Percentiles rank a stretch among this genome's conserved stretches.
phyloP scores from a whole-genome alignment of 2,888 invertebrate genomes.

The Leistus spinibarbis region DNA sequence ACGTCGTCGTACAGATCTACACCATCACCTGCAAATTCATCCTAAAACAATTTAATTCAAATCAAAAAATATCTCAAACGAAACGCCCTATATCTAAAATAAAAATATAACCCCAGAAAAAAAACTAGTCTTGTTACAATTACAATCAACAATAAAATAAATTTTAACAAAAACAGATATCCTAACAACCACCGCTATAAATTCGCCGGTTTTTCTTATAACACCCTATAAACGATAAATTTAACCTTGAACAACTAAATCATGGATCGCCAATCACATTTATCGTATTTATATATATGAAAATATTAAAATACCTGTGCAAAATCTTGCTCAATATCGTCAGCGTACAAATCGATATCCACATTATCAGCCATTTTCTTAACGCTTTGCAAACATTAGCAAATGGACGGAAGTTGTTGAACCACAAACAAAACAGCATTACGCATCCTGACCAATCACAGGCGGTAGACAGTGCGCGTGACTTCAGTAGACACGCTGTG shows the following conservation, averaged over 20 bases:
- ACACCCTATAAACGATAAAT: neutral
- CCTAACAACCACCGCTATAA: slow-evolving; percentile 20
- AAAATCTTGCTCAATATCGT: slow-evolving; percentile 95
- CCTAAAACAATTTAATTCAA: slow-evolving; percentile 56
- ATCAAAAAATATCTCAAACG: too few relatives aligned
- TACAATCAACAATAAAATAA: neutral
- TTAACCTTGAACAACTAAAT: neutral
- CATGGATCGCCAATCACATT: neutral
- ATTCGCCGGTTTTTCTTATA: neutral
- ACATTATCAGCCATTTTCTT: slow-evolving; percentile 89
- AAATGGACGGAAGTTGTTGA: slow-evolving; percentile 42
- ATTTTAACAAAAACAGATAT: neutral
- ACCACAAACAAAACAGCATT: slow-evolving; percentile 1
- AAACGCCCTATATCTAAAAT: too few relatives aligned
- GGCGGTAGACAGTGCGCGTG: neutral
- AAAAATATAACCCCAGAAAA: too few relatives aligned
- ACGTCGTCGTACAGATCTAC: slow-evolving; percentile 96
- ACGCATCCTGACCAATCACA: neutral
- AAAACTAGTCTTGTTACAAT: neutral
- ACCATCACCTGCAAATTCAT: slow-evolving; percentile 83
- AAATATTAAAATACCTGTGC: slow-evolving; percentile 64
- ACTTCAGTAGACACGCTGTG: neutral
- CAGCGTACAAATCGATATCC: slow-evolving; percentile 96
- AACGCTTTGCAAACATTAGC: slow-evolving; percentile 31
- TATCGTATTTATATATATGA: neutral